phyloP scores from a whole-genome alignment of 2,113 vertebrate genomes.

The Oreocharis arfaki region DNA sequence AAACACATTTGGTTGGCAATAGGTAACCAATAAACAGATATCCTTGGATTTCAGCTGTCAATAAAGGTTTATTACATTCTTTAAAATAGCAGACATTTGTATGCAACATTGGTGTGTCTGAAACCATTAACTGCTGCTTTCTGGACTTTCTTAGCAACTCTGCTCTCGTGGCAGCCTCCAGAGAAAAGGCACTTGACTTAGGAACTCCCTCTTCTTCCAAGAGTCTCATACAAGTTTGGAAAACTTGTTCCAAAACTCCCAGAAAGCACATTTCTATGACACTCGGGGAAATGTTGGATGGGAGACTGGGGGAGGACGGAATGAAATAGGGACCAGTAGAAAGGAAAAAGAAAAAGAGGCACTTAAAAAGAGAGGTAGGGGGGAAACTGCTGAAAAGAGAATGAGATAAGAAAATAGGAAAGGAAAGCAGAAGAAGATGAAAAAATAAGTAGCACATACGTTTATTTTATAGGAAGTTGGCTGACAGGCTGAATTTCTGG shows the following conservation, averaged over 20 bases:
- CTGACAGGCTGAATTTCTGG: conserved; percentile 38
- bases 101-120: not conserved
- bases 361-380: not conserved
- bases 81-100: not conserved
- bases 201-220: not conserved
- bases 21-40: not conserved
- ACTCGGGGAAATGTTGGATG: not conserved
- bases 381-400: not conserved
- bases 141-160: not conserved
- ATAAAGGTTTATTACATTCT: not conserved
- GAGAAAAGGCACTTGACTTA: not conserved
- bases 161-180: not conserved
- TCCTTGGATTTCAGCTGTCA: not conserved
- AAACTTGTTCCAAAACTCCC: not conserved
- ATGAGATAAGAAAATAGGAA: conserved; percentile 39
- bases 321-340: not conserved
- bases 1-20: not conserved
- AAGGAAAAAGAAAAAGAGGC: not conserved
- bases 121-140: not conserved
- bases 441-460: conserved; percentile 37
- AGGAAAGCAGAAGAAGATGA: conserved; percentile 21
- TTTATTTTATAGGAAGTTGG: conserved; percentile 46
- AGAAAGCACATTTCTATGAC: not conserved
- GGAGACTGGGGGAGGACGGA: not conserved
- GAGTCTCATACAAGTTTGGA: not conserved